Conservation (phyloP, 2,888 invertebrate genomes). For the Caenorhabditis sulstoni region DNA sequence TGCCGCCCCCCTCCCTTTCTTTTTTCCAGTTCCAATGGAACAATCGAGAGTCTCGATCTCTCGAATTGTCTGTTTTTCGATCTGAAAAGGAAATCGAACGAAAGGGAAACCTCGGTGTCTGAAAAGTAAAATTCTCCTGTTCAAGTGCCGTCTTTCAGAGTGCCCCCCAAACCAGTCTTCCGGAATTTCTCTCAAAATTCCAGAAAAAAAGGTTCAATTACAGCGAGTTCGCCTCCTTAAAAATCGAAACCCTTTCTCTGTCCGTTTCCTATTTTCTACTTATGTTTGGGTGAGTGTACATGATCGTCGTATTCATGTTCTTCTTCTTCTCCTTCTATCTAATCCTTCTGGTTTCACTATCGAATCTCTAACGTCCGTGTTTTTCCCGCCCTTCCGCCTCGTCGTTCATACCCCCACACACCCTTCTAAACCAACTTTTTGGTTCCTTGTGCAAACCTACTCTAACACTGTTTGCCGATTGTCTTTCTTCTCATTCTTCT, state of each 20-base stretch:
- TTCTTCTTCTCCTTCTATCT: conserved; percentile 5
- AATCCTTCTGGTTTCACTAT: conserved; percentile 49
- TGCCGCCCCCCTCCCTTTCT: background rate
- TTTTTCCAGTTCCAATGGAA: conserved; percentile 15
- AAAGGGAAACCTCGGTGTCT: too few relatives aligned
- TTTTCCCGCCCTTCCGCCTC: background rate
- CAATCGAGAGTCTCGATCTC: conserved; percentile 21
- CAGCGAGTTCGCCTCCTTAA: background rate
- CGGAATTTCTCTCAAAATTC: too few relatives aligned
- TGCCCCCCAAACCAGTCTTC: too few relatives aligned
- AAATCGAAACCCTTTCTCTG: background rate
- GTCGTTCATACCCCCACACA: background rate
- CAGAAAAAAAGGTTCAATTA: conserved; percentile 1
- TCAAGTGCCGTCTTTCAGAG: too few relatives aligned
- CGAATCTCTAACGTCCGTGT: conserved; percentile 11
- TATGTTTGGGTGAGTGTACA: too few relatives aligned
- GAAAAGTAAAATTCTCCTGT: too few relatives aligned
- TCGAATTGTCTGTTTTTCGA: background rate
- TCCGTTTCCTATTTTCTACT: too few relatives aligned
- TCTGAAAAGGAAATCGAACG: background rate
- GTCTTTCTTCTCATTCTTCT: background rate
- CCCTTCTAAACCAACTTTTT: conserved; percentile 7
- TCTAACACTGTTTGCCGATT: conserved; percentile 1
- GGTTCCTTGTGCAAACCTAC: conserved; percentile 14
- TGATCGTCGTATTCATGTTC: too few relatives aligned